Percentiles rank a stretch among this genome's conserved stretches.
phyloP scores from a whole-genome alignment of 2,113 vertebrate genomes.

The Dipodomys stephensi region DNA sequence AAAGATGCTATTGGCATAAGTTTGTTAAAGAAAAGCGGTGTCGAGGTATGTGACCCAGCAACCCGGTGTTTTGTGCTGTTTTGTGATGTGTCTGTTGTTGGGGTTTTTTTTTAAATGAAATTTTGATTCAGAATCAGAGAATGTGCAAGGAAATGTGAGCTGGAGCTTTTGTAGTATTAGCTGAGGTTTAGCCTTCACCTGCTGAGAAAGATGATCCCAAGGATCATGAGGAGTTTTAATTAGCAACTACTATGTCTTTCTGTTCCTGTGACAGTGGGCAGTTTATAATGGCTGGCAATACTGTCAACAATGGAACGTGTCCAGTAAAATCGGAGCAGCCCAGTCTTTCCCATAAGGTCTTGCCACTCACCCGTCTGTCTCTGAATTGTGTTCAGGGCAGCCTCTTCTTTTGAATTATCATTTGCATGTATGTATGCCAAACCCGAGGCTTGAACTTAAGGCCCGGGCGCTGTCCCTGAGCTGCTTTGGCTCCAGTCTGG shows the following conservation, averaged over 20 bases:
- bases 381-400: neutral
- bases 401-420: neutral
- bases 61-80: neutral
- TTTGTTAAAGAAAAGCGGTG: constrained; percentile 88
- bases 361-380: too few species aligned
- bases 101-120: neutral
- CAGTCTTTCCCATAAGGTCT: neutral
- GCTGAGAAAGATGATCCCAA: constrained; percentile 25
- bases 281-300: too few species aligned
- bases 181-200: constrained; percentile 18
- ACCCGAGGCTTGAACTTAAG: too few species aligned
- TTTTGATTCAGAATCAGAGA: constrained; percentile 57
- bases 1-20: constrained; percentile 89
- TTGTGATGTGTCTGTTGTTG: neutral
- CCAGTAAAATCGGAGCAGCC: neutral
- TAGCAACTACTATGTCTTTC: neutral
- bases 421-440: too few species aligned
- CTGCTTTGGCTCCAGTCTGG: too few species aligned
- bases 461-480: too few species aligned
- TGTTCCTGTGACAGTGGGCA: too few species aligned
- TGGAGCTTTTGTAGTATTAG: neutral
- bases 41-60: constrained; percentile 88
- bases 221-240: constrained; percentile 6
- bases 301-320: neutral
- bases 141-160: neutral